Conservation (phyloP, 2,113 vertebrate species). For the Austrofundulus limnaeus region DNA sequence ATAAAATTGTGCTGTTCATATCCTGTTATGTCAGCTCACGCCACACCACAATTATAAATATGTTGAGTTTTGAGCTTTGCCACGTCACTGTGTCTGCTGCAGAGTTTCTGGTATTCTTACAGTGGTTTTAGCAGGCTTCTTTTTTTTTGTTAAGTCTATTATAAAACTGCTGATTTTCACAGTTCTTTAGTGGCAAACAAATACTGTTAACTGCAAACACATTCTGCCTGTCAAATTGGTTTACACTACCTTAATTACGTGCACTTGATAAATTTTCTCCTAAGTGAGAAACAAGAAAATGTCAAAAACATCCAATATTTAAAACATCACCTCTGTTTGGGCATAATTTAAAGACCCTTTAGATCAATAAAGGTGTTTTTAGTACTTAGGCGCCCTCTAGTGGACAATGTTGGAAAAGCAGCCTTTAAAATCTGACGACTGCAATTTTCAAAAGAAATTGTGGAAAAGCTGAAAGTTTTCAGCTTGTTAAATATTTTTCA, state of each 20-base stretch:
- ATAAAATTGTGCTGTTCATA: not conserved
- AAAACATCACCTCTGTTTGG: not conserved
- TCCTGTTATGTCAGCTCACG: not conserved
- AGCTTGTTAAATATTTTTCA: too few species aligned
- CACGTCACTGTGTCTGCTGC: not conserved
- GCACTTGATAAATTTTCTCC: not conserved
- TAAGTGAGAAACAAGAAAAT: too few species aligned
- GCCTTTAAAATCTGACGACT: too few species aligned
- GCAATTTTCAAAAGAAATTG: not conserved
- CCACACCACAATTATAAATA: not conserved
- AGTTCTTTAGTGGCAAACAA: not conserved
- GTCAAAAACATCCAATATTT: not conserved
- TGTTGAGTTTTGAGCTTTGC: not conserved
- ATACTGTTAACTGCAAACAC: not conserved
- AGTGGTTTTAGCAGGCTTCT: not conserved
- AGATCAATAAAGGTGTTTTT: not conserved
- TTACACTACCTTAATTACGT: slow-evolving; percentile 3
- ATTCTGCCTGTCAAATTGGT: not conserved
- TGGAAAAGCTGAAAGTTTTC: too few species aligned
- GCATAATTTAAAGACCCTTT: not conserved
- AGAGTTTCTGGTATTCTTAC: not conserved
- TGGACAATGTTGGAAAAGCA: not conserved
- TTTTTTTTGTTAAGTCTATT: not conserved
- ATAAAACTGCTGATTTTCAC: slow-evolving; percentile 10
- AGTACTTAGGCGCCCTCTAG: slow-evolving; percentile 22